phyloP scores from a whole-genome alignment of 1,140 invertebrate species.

The Platyura marginata region DNA sequence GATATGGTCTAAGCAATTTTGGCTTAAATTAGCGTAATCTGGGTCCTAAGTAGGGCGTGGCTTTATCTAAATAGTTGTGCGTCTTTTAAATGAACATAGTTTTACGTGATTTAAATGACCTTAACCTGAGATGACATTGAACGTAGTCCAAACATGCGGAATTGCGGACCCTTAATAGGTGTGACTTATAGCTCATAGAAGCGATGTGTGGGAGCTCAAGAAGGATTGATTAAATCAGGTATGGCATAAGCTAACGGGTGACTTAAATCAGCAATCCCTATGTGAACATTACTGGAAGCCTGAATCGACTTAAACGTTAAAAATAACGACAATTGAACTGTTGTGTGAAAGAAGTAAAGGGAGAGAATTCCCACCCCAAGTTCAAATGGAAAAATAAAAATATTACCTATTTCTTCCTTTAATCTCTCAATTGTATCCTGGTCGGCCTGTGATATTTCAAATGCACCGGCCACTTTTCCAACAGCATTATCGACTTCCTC shows the following conservation, averaged over 20 bases:
- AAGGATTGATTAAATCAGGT: not conserved
- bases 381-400: not conserved
- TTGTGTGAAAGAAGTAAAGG: not conserved
- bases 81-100: too few species aligned
- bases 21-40: too few species aligned
- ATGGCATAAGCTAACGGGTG: not conserved
- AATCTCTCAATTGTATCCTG: constrained; percentile 19
- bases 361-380: not conserved
- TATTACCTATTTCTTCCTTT: constrained; percentile 16
- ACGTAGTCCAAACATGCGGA: too few species aligned
- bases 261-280: not conserved
- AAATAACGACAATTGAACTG: not conserved
- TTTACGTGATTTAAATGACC: too few species aligned
- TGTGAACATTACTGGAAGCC: not conserved
- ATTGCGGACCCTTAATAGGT: too few species aligned
- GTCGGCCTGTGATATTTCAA: constrained; percentile 15
- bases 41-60: too few species aligned
- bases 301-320: not conserved
- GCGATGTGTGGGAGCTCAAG: too few species aligned
- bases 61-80: too few species aligned
- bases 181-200: too few species aligned
- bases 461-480: constrained; percentile 11
- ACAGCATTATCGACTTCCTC: constrained; percentile 11
- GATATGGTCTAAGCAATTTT: too few species aligned
- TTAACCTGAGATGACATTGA: too few species aligned